These are phyloP conservation scores for Ageneiosus marmoratus DNA, from an alignment of 2,113 vertebrate genomes.

Conservation along the genomic window DNA sequence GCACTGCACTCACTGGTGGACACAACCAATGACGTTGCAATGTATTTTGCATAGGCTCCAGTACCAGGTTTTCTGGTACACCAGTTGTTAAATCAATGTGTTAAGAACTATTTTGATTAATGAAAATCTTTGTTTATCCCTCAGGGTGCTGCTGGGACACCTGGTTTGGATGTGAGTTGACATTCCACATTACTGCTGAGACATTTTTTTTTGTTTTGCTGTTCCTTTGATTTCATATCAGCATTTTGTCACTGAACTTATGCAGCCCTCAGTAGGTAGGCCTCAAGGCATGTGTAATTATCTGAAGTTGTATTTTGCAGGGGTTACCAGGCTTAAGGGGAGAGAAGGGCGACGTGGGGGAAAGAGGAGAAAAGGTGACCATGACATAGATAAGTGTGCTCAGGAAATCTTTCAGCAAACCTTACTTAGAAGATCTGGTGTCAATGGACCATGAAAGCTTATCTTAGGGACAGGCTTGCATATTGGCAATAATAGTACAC, in stretches of 20 bases:
- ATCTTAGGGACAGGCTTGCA: conserved; percentile 11
- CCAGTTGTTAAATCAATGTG: background rate
- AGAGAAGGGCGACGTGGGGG: conserved; percentile 95
- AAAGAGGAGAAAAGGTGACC: conserved; percentile 99
- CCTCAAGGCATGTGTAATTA: conserved; percentile 51
- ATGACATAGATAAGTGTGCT: conserved; percentile 56
- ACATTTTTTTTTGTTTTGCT: background rate
- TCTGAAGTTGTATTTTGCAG: conserved; percentile 81
- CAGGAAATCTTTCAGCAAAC: conserved; percentile 49
- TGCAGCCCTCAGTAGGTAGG: conserved; percentile 30
- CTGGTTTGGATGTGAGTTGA: conserved; percentile 94
- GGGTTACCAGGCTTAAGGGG: conserved; percentile 94
- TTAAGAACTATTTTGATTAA: background rate
- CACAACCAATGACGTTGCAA: no score
- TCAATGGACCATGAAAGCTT: conserved; percentile 72
- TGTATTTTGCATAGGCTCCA: no score
- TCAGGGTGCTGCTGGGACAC: conserved; percentile 93
- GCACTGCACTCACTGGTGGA: no score
- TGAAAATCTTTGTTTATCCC: conserved; percentile 63
- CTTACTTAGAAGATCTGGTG: conserved; percentile 67
- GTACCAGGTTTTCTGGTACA: no score
- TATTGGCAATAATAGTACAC: background rate
- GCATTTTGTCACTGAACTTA: conserved; percentile 19
- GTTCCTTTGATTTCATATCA: conserved; percentile 21
- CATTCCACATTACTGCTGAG: background rate